Evolutionary conservation across 2,888 invertebrate genomes (phyloP).

Genomic region (Erpobdella octoculata): DNA sequence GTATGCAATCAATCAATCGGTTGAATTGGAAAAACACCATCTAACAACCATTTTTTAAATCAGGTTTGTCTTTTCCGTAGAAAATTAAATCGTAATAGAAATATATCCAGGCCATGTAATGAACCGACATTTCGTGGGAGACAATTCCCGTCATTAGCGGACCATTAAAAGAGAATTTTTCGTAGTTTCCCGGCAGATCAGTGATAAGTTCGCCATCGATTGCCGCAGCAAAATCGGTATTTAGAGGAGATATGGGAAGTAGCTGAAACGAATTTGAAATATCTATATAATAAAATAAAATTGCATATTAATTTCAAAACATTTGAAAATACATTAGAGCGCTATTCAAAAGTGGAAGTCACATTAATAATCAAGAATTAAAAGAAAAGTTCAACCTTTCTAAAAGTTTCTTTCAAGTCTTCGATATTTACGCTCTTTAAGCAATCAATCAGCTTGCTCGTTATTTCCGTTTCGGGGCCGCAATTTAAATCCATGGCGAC

Average conservation of each 20-base stretch:
- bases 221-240: background rate
- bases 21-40: background rate
- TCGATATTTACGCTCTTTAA: too few species aligned
- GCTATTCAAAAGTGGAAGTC: too few species aligned
- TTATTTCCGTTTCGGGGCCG: background rate
- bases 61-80: too few species aligned
- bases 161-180: background rate
- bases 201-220: background rate
- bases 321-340: background rate
- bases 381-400: background rate
- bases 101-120: background rate
- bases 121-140: background rate
- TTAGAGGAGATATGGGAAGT: background rate
- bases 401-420: slow-evolving; percentile 29
- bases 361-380: too few species aligned
- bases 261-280: too few species aligned
- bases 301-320: background rate
- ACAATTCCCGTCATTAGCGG: slow-evolving; percentile 1
- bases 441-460: too few species aligned
- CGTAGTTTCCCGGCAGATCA: background rate
- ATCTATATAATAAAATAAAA: too few species aligned
- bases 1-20: too few species aligned
- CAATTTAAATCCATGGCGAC: slow-evolving; percentile 24
- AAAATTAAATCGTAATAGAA: background rate
- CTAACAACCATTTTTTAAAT: background rate